Evolutionary conservation across 1,140 invertebrate species (phyloP), one percentile per base, ranked within the genome.

Genomic region (Drosophila prosaltans): DNA sequence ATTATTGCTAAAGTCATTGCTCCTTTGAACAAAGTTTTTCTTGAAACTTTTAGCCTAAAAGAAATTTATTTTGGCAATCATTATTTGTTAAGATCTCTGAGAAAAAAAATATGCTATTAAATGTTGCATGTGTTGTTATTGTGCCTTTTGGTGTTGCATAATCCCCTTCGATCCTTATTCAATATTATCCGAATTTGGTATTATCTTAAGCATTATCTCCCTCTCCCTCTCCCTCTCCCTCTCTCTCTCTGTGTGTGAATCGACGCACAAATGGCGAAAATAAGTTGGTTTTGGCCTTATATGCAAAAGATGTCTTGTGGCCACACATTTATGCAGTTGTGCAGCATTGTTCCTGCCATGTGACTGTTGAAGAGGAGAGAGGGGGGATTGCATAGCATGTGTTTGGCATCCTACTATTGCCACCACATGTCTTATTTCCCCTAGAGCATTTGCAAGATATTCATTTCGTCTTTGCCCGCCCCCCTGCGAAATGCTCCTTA

Each of bases 401-500:
- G 45, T 51, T 51, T 3, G 45, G 9, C 8, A 51, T 26, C 45
- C 45, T 24, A 48, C n/a, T 45, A 45, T 6, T 21, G n/a, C 43
- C 16, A 45, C 45, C 21, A 51, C 45, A 51, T 51, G 45, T 51
- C 16, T 16, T 16, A 16, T 16, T 51, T 51, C 21, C 45, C 45
- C 45, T 51, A 8, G 7, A 51, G 45, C 45, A 51, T 21, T 24
- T 48, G 16, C 6, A 48, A 16, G 21, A 2, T 2, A 36, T 36
- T 6, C 32, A 36, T 36, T 36, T 36, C 32, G 32, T 5, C 32
- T 36, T 36, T 21, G 30, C 28, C 59, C 28, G 2, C 28, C 28
- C 28, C 4, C 65, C 69, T 64, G 28, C 54, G 55, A 58, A 61
- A 55, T 61, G 45, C 48, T 1, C 51, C 48, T 36, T 51, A 63